Base-by-base conservation (phyloP, 2,113 vertebrate species). In the Chinchilla lanigera region DNA sequence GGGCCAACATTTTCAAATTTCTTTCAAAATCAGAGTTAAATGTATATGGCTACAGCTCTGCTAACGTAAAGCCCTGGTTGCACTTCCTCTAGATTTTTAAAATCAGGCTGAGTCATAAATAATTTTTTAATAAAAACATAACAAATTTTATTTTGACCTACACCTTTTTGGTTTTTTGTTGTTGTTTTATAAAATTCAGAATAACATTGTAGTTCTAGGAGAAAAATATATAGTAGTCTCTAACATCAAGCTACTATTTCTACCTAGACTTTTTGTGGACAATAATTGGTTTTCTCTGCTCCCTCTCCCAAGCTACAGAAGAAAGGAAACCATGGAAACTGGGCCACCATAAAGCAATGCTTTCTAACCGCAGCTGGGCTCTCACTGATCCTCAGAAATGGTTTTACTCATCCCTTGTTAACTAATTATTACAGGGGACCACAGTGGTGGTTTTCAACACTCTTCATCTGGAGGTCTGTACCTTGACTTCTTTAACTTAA, bases 241-340 rank as follows among this genome's bases (percentile, higher is more conserved):
- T 93, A 86, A 92, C 47, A 47, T 71, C 58, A 85, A 14, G 54
- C 81, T 85, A 86, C 89, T 92, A 52, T 80, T 95, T 88, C 97
- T 96, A 83, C 84, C 80, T 92, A 83, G 85, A 90, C 75, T 73
- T 90, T 90, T 14, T 93, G 58, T 63, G 86, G 85, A 94, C 58
- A 95, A 71, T 90, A 96, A 96, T 16, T 96, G 88, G 52, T 96
- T 97, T 95, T 97, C 90, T 95, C 69, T 61, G 65, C 73, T 94
- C 88, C 63, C 41, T 95, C 73, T 94, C 78, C 88, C 82, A 96
- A 95, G 86, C 60, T 93, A 71, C 85, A 33, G 94, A 93, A 97
- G 89, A 97, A 96, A 93, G 85, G 92, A 93, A 97, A 94, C 96
- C 97, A 97, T 96, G 96, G 88, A 96, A 97, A 97, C 94, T 92